Evolutionary conservation across 35 echinoderm and acorn worm genomes (phyloP).

Genomic region (Lytechinus variegatus): DNA sequence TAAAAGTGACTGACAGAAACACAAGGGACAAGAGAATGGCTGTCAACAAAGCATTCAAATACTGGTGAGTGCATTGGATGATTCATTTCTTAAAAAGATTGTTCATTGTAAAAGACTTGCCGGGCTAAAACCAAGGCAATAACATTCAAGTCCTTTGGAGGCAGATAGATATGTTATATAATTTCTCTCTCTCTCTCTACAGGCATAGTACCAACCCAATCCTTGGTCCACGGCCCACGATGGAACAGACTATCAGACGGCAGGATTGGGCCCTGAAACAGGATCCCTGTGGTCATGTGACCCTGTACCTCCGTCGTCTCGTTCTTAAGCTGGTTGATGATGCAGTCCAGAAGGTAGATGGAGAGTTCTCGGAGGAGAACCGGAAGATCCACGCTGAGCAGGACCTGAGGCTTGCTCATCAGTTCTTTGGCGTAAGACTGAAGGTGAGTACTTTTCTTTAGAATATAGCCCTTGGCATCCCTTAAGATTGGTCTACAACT

Average conservation of each 20-base stretch:
- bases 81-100: not conserved
- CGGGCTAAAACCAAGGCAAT: too few relatives aligned
- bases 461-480: too few relatives aligned
- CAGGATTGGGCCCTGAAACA: slow-evolving; percentile 27
- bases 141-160: too few relatives aligned
- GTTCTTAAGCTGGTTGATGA: slow-evolving; percentile 41
- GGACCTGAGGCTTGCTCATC: slow-evolving; percentile 32
- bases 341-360: slow-evolving; percentile 54
- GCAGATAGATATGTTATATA: too few relatives aligned
- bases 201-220: not conserved
- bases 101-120: too few relatives aligned
- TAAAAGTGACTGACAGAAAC: slow-evolving; percentile 43
- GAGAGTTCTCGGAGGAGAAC: slow-evolving; percentile 7
- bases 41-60: slow-evolving; percentile 41
- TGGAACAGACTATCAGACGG: slow-evolving; percentile 31
- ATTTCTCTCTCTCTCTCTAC: not conserved
- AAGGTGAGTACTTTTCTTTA: not conserved
- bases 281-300: not conserved
- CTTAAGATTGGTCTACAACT: too few relatives aligned
- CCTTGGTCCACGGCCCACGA: not conserved
- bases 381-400: not conserved
- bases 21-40: not conserved
- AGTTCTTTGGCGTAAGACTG: not conserved
- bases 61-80: not conserved
- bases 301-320: slow-evolving; percentile 4